Percentiles rank a stretch among this genome's conserved stretches.
Evolutionary conservation across 2,888 invertebrate genomes (phyloP).

Genomic region (Osedax frankpressi): DNA sequence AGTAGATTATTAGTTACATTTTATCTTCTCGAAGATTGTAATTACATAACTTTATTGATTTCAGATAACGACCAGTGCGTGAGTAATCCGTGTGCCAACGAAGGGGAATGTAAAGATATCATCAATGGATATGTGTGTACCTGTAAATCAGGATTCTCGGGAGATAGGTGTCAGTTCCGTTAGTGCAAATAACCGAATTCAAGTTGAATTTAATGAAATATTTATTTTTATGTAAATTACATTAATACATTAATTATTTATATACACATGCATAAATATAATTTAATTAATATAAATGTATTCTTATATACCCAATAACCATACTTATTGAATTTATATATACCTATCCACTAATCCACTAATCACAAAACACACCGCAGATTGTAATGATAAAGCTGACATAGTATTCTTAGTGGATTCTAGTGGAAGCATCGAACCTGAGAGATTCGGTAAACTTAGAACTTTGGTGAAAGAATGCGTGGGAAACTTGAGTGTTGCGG

Average conservation of each 20-base stretch:
- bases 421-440: slow-evolving; percentile 34
- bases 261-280: not conserved
- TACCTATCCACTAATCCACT: not conserved
- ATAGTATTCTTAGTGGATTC: slow-evolving; percentile 37
- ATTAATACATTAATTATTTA: not conserved
- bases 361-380: slow-evolving; percentile 24
- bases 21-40: no score
- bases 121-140: slow-evolving; percentile 35
- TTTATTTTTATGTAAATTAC: no score
- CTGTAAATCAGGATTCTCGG: slow-evolving; percentile 35
- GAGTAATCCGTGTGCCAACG: slow-evolving; percentile 35
- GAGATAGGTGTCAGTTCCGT: slow-evolving; percentile 32
- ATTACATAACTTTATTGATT: no score
- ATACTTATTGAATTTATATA: not conserved
- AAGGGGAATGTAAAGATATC: slow-evolving; percentile 37
- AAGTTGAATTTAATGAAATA: no score
- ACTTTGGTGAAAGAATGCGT: slow-evolving; percentile 33
- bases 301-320: not conserved
- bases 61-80: slow-evolving; percentile 33
- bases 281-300: not conserved
- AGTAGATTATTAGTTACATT: no score
- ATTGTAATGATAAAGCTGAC: slow-evolving; percentile 33
- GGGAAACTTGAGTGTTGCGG: slow-evolving; percentile 29
- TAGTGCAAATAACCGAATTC: not conserved
- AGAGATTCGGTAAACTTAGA: slow-evolving; percentile 33